A percentile compares a stretch with the other conserved stretches of the same genome.
Evolutionary conservation across 2,888 invertebrate species (phyloP).

Genomic region (Anoplius nigerrimus): DNA sequence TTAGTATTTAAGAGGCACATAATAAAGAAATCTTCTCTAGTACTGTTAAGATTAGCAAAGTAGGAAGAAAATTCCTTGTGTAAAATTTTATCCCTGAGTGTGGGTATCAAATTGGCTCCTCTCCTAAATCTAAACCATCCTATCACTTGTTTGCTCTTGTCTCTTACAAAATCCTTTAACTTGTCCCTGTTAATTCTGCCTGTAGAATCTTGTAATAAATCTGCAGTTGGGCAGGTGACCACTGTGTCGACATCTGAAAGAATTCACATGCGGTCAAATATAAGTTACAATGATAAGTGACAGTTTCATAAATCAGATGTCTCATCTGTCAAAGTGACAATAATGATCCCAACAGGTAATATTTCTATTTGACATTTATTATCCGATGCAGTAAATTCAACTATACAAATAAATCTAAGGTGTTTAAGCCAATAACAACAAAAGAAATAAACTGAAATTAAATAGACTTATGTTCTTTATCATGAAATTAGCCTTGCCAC

Average conservation of each 20-base stretch:
- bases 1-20: slow-evolving; percentile 80
- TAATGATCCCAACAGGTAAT: background rate
- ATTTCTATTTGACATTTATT: background rate
- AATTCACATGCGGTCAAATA: no score
- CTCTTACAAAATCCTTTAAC: slow-evolving; percentile 77
- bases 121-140: slow-evolving; percentile 83
- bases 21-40: slow-evolving; percentile 78
- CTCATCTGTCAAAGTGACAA: background rate
- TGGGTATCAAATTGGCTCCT: slow-evolving; percentile 77
- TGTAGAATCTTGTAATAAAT: slow-evolving; percentile 78
- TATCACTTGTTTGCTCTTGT: slow-evolving; percentile 78
- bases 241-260: slow-evolving; percentile 78
- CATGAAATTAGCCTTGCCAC: background rate
- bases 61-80: slow-evolving; percentile 80
- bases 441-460: no score
- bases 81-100: slow-evolving; percentile 80
- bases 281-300: background rate
- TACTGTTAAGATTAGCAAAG: slow-evolving; percentile 74
- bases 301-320: background rate
- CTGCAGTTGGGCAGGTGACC: slow-evolving; percentile 78
- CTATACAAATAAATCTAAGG: background rate
- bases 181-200: slow-evolving; percentile 79
- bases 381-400: background rate
- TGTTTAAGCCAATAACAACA: no score
- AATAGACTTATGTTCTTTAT: background rate